Percentiles rank a stretch among this genome's conserved stretches.
These are phyloP conservation scores for Tetragonula clypearis DNA, from an alignment of 1,140 invertebrate genomes.

Conservation along the genomic window DNA sequence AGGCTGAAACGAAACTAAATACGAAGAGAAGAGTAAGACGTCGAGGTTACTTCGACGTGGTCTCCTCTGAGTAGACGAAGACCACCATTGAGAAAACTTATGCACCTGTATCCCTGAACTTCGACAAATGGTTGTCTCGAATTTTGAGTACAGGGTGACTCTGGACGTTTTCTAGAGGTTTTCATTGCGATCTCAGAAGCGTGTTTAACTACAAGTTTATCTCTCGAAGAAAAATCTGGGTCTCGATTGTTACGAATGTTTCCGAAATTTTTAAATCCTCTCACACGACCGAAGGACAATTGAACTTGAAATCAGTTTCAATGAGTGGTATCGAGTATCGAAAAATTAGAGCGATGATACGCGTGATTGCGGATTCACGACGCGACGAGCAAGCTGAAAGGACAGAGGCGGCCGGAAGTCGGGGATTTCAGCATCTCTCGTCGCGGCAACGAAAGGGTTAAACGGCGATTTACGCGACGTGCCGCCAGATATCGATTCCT, in stretches of 20 bases:
- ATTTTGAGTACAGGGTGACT: not conserved
- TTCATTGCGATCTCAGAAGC: not conserved
- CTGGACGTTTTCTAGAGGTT: not conserved
- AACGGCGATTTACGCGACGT: constrained; percentile 56
- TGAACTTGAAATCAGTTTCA: no score
- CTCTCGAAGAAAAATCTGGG: no score
- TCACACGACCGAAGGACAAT: no score
- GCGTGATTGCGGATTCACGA: constrained; percentile 3
- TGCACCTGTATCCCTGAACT: not conserved
- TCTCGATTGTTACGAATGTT: no score
- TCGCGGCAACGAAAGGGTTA: constrained; percentile 27
- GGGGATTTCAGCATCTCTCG: constrained; percentile 2
- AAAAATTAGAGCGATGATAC: not conserved
- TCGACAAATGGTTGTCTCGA: not conserved
- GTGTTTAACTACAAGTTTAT: not conserved
- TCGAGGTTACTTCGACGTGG: not conserved
- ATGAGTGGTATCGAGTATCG: not conserved
- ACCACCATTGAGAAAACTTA: constrained; percentile 2
- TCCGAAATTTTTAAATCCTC: no score
- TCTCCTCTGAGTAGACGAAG: not conserved
- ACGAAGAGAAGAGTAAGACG: not conserved
- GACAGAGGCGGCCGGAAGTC: not conserved
- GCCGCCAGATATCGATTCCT: constrained; percentile 59
- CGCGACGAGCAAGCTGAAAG: not conserved
- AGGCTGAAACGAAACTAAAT: constrained; percentile 16